These are phyloP conservation scores for Champsocephalus esox DNA, from an alignment of 2,797 vertebrate species.

Conservation along the genomic window DNA sequence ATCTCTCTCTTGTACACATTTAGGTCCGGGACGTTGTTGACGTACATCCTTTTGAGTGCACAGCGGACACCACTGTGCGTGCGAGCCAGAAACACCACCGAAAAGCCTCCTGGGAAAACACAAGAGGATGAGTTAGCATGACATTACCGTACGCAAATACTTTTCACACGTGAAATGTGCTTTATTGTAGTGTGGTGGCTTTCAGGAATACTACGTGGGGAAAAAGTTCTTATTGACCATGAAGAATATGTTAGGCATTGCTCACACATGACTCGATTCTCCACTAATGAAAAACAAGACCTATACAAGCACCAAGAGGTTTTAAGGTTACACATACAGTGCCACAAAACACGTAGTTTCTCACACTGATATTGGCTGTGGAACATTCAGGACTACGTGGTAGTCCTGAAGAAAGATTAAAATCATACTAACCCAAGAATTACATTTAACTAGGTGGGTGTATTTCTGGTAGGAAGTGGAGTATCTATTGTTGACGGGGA, in stretches of 20 bases:
- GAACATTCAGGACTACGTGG: background rate
- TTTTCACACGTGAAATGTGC: background rate
- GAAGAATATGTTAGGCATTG: background rate
- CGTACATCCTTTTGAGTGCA: conserved; percentile 97
- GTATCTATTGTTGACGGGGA: conserved; percentile 7
- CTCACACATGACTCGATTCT: background rate
- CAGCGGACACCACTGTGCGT: conserved; percentile 91
- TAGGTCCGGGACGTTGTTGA: conserved; percentile 94
- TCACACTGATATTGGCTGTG: background rate
- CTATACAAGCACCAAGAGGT: accelerated
- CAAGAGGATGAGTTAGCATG: background rate
- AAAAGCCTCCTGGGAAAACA: conserved; percentile 91
- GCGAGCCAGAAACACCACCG: conserved; percentile 95
- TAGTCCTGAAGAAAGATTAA: background rate
- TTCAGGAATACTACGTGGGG: background rate
- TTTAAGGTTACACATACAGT: too few species aligned
- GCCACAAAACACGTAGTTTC: background rate
- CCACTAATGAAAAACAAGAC: background rate
- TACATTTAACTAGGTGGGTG: background rate
- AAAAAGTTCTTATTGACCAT: background rate
- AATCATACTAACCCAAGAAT: background rate
- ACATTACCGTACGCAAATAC: background rate
- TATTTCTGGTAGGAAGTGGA: background rate
- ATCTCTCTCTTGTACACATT: conserved; percentile 97
- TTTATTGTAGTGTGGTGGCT: too few species aligned